Conservation (phyloP, 2,797 vertebrate species). For the Labroides dimidiatus region DNA sequence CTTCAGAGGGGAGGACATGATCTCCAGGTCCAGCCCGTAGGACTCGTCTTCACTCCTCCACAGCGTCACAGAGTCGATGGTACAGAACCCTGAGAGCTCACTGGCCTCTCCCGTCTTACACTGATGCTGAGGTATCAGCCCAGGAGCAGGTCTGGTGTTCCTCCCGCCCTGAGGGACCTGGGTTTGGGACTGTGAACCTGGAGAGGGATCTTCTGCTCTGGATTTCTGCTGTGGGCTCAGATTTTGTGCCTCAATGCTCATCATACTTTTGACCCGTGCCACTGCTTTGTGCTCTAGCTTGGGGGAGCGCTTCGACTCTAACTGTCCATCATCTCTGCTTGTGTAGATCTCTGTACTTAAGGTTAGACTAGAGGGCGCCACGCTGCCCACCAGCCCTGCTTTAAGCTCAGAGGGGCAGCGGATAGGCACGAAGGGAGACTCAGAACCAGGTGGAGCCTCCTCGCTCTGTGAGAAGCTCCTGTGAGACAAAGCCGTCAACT, state of each 20-base stretch:
- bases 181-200: conserved; percentile 50
- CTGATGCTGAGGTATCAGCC: conserved; percentile 47
- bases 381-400: background rate
- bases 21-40: conserved; percentile 87
- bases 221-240: conserved; percentile 65
- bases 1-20: conserved; percentile 84
- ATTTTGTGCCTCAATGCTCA: conserved; percentile 82
- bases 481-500: conserved; percentile 64
- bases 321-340: conserved; percentile 74
- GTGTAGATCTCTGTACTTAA: conserved; percentile 67
- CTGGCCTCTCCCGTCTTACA: conserved; percentile 77
- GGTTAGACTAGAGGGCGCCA: conserved; percentile 61
- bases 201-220: conserved; percentile 73
- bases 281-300: conserved; percentile 90
- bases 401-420: conserved; percentile 70
- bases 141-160: conserved; percentile 40
- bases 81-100: conserved; percentile 60
- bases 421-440: conserved; percentile 79
- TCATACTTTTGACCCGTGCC: conserved; percentile 85
- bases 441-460: conserved; percentile 54
- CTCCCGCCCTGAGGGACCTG: conserved; percentile 56
- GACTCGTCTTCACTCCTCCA: conserved; percentile 82
- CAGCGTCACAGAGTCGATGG: conserved; percentile 79
- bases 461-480: conserved; percentile 73
- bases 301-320: conserved; percentile 87